Base-by-base conservation (phyloP, 1,140 invertebrate genomes). In the Saccostrea echinata region DNA sequence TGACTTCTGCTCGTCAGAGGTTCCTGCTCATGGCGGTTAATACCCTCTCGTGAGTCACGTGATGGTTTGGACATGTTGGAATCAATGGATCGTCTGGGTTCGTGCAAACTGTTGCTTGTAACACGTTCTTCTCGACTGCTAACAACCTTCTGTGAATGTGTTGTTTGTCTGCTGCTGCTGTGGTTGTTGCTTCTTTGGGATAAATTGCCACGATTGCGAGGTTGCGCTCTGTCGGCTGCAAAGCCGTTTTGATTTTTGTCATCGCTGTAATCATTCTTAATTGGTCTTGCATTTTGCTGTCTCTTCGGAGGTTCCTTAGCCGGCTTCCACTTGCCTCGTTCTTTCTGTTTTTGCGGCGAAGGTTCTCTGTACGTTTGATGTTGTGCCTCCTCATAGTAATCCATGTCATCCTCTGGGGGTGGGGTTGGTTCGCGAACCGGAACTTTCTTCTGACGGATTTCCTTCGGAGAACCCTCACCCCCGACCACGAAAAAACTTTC, bases 401-500 rank as follows among this genome's bases (percentile, higher is more conserved):
- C 68, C 68, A 52, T 83, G 21, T 83, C 43, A 83, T 83, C 52
- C 9, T 85, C 68, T 16, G 21, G 55, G 30, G 51, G 57, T 27
- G 84, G 84, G 61, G 61, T 68, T 16, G 84, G 61, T 68, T 85
- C 84, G 2, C 21, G 84, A 51, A 43, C 84, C 8, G 84, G 68
- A 3, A 51, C 68, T 76, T 71, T 53, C 33, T 51, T 76, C 51
- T 52, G 68, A 27, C 27, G 81, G 53, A 87, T 8, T 51, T 87
- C 86, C 43, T 87, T 83, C n/a, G 86, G 86, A 16, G 24, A 21
- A 24, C 86, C 33, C 35, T 87, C 86, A 4, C 64, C 81, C 55
- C 86, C 86, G 43, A 80, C 55, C 3, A 87, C 86, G 21, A 87
- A 64, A 33, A 87, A 87, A 18, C 53, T 64, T 16, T 84, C 81